Evolutionary conservation across 2,888 invertebrate genomes (phyloP), one percentile per base, ranked within the genome.

Genomic region (Anticlea derivata): DNA sequence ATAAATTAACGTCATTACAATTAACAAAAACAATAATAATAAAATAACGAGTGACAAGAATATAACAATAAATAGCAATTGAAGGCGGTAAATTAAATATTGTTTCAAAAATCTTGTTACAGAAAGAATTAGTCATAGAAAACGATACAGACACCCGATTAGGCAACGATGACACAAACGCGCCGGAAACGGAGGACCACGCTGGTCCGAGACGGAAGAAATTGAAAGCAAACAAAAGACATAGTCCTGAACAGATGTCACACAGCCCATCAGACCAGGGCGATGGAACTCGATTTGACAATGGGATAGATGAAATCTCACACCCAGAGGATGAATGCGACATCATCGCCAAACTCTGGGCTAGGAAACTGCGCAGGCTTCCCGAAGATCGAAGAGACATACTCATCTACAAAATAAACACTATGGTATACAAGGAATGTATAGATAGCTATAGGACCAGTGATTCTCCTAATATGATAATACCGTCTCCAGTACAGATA

Each of bases 401-500:
- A 4, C n/a, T 51, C 0, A 51, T 51, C 1, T 51, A 45, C 5
- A 46, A 45, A 24, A 51, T 51, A 20, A 51, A 51, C 12, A 46
- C 23, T n/a, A 1, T 51, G 3, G 8, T 51, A 5, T 51, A 46
- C 10, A 33, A 22, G n/a, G 50, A 46, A 17, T 4, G 24, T 7
- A 5, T 41, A 7, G 24, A 23, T 1, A 4, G 12, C 23, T 23
- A 40, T 22, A 10, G 12, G 4, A 17, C 2, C 1, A 5, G 24
- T 1, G 11, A 23, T 1, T 37, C 24, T 1, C 24, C 24, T 5
- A 6, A 5, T 10, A 38, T 26, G 2, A 23, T 10, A 2, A 7
- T 29, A 4, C 23, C 13, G 3, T 30, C 24, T 7, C 45, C 35
- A 0, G 22, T 37, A 6, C 46, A 46, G 5, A 33, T 47, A 34